These are phyloP conservation scores for Dendroctonus ponderosae DNA, from an alignment of 1,140 invertebrate species.

Conservation along the genomic window DNA sequence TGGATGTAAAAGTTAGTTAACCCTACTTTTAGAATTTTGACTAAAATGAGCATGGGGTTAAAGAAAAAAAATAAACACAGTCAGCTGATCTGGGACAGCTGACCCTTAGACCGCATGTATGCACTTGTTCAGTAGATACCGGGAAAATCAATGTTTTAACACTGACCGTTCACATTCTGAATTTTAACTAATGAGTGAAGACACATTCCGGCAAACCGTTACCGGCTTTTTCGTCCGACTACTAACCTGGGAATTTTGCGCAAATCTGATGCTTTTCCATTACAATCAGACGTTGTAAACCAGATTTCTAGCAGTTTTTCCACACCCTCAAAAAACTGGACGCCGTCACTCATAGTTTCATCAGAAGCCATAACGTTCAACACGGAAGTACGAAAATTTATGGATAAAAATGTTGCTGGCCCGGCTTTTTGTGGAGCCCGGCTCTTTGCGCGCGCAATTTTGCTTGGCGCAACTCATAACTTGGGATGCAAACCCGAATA, in stretches of 20 bases:
- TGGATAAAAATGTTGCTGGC: slow-evolving; percentile 17
- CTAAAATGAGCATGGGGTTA: too few species aligned
- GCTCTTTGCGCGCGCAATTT: slow-evolving; percentile 15
- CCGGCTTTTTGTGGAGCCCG: slow-evolving; percentile 24
- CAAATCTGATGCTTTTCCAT: slow-evolving; percentile 71
- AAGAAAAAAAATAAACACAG: too few species aligned
- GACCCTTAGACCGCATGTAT: too few species aligned
- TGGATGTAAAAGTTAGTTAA: too few species aligned
- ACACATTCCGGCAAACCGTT: not conserved
- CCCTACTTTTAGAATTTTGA: too few species aligned
- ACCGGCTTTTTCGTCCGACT: slow-evolving; percentile 18
- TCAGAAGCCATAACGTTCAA: slow-evolving; percentile 23
- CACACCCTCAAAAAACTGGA: slow-evolving; percentile 93
- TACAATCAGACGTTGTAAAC: slow-evolving; percentile 73
- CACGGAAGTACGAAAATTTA: slow-evolving; percentile 15
- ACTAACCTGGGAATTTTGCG: slow-evolving; percentile 80
- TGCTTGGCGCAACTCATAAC: slow-evolving; percentile 9
- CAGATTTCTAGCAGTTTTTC: slow-evolving; percentile 96
- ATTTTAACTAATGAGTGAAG: too few species aligned
- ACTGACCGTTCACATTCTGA: not conserved
- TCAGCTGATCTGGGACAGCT: too few species aligned
- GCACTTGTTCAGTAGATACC: too few species aligned
- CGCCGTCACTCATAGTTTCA: slow-evolving; percentile 46
- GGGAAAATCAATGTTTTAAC: not conserved
- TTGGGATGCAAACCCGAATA: not conserved